Conservation (phyloP, 2,797 vertebrate genomes). For the Anguilla pacifica region DNA sequence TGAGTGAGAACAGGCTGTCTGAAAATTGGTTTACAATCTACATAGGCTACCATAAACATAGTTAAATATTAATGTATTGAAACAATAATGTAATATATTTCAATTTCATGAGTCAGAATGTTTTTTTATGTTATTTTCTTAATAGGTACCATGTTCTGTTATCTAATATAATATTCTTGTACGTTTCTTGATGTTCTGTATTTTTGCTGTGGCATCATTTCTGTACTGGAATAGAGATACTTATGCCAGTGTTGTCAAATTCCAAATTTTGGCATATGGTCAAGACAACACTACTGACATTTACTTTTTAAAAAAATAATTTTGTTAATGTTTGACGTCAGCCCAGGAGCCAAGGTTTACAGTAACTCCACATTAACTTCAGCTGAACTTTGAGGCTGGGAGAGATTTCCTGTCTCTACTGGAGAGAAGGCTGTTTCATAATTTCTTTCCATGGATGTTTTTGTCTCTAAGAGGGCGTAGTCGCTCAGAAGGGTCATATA, state of each 20-base stretch:
- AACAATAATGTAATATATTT: no score
- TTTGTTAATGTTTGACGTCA: slow-evolving; percentile 10
- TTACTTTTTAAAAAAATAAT: not conserved
- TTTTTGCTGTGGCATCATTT: not conserved
- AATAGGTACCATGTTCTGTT: not conserved
- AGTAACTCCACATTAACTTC: not conserved
- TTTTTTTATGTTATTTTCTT: no score
- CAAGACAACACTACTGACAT: not conserved
- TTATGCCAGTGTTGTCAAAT: not conserved
- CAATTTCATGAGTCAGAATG: no score
- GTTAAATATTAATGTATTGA: not conserved
- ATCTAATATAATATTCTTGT: not conserved
- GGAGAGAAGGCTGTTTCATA: not conserved
- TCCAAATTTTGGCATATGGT: not conserved
- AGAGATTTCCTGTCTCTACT: slow-evolving; percentile 2
- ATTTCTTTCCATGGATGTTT: not conserved
- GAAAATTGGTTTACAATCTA: not conserved
- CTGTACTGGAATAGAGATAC: not conserved
- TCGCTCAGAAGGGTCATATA: slow-evolving; percentile 8
- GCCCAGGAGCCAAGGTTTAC: not conserved
- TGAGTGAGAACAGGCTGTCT: not conserved
- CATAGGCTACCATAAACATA: not conserved
- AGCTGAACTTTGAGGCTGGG: not conserved
- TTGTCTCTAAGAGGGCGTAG: slow-evolving; percentile 31
- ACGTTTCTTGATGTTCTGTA: not conserved